Conservation (phyloP, 2,888 invertebrate genomes). For the Rhorus exstirpatorius region DNA sequence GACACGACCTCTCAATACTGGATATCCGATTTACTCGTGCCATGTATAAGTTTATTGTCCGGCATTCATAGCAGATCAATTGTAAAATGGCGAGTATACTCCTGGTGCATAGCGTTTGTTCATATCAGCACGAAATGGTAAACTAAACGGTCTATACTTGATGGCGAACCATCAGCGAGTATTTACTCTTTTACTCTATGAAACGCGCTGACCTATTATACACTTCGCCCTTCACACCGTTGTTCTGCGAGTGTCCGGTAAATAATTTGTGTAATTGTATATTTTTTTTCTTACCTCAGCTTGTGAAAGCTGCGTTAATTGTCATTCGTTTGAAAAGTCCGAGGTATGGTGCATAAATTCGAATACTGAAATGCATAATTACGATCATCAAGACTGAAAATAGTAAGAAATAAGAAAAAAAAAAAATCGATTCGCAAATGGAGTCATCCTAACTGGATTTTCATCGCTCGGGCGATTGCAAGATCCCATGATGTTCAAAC, state of each 20-base stretch:
- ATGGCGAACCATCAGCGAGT: not conserved
- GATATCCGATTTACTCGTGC: conserved; percentile 24
- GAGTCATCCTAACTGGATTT: not conserved
- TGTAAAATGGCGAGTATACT: not conserved
- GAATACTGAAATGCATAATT: too few relatives aligned
- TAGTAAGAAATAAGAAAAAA: not conserved
- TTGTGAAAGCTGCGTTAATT: too few relatives aligned
- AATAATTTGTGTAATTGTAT: too few relatives aligned
- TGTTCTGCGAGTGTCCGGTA: too few relatives aligned
- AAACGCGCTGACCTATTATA: too few relatives aligned
- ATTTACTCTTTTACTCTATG: not conserved
- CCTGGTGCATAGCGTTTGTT: not conserved
- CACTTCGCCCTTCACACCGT: too few relatives aligned
- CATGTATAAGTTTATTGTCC: conserved; percentile 2
- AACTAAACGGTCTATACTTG: not conserved
- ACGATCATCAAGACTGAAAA: too few relatives aligned
- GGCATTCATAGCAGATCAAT: not conserved
- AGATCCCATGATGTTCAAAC: conserved; percentile 15
- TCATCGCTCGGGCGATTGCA: not conserved
- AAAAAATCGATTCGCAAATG: not conserved
- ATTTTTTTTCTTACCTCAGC: too few relatives aligned
- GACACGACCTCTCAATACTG: conserved; percentile 6
- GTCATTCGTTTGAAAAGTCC: too few relatives aligned
- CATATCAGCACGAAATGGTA: not conserved
- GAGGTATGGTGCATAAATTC: too few relatives aligned